phyloP scores from a whole-genome alignment of 30 jellyfish, hydroid and myxozoan genomes.

The Cassiopea xamachana region DNA sequence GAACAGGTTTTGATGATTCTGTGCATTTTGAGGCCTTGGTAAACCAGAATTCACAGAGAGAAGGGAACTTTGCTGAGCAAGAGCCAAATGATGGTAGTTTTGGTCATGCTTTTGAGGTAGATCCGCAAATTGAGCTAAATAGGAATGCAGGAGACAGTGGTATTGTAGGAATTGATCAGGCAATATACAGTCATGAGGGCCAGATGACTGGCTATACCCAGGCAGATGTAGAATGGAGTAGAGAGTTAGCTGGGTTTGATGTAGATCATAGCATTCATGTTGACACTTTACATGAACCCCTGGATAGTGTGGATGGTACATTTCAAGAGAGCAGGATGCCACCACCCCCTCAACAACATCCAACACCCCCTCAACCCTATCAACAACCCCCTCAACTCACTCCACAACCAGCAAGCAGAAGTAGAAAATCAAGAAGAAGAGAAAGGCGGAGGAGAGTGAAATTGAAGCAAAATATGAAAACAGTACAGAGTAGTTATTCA shows the following conservation, averaged over 20 bases:
- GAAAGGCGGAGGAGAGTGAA: slow-evolving; percentile 11
- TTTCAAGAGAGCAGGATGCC: neutral
- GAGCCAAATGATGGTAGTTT: neutral
- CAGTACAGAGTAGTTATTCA: neutral
- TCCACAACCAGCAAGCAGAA: neutral
- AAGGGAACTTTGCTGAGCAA: neutral
- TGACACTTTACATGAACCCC: neutral
- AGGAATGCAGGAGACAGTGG: neutral
- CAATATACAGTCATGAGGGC: neutral
- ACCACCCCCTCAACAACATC: neutral
- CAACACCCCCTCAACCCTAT: too few species aligned
- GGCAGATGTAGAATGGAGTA: neutral
- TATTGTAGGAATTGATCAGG: neutral
- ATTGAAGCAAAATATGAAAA: slow-evolving; percentile 11
- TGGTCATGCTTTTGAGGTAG: neutral
- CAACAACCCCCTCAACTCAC: too few species aligned
- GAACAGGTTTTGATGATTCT: slow-evolving; percentile 14
- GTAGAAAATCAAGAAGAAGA: neutral
- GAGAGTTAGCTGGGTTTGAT: neutral
- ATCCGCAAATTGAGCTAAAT: neutral
- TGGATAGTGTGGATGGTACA: neutral
- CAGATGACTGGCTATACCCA: neutral
- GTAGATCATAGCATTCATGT: neutral
- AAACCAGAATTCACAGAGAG: slow-evolving; percentile 26
- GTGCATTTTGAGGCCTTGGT: slow-evolving; percentile 29